These are phyloP conservation scores for Darevskia mixta DNA, from an alignment of 2,797 vertebrate species.

Conservation along the genomic window DNA sequence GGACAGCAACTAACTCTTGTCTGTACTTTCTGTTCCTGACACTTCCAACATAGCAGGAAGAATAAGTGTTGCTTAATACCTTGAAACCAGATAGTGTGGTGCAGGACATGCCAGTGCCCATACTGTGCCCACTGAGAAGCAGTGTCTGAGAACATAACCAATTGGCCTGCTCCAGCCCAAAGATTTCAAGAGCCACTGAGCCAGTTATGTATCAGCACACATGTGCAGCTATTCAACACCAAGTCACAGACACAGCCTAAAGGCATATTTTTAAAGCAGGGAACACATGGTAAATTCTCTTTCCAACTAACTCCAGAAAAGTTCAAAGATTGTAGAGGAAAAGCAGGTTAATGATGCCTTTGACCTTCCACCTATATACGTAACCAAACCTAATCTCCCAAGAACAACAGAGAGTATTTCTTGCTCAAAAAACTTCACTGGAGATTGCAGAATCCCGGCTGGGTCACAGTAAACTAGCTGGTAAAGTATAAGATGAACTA, in stretches of 20 bases:
- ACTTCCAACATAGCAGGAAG: background rate
- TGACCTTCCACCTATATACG: background rate
- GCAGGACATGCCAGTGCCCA: background rate
- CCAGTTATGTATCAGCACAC: background rate
- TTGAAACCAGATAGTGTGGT: background rate
- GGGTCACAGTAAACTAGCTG: background rate
- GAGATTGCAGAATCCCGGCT: background rate
- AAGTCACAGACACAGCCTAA: background rate
- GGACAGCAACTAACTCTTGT: background rate
- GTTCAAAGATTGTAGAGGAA: background rate
- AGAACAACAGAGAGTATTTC: background rate
- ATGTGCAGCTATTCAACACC: background rate
- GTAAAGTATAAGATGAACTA: background rate
- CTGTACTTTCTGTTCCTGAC: background rate
- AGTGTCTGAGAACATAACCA: conserved; percentile 1
- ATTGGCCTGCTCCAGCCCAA: background rate
- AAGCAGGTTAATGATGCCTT: background rate
- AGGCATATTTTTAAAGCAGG: background rate
- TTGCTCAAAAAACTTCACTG: background rate
- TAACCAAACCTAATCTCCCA: background rate
- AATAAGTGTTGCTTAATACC: background rate
- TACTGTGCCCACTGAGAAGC: background rate
- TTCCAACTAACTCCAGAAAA: background rate
- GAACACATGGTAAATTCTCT: background rate
- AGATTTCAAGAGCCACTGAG: background rate